Base-by-base conservation (phyloP, 1,140 invertebrate genomes). In the Pachyrhynchus sulphureomaculatus region DNA sequence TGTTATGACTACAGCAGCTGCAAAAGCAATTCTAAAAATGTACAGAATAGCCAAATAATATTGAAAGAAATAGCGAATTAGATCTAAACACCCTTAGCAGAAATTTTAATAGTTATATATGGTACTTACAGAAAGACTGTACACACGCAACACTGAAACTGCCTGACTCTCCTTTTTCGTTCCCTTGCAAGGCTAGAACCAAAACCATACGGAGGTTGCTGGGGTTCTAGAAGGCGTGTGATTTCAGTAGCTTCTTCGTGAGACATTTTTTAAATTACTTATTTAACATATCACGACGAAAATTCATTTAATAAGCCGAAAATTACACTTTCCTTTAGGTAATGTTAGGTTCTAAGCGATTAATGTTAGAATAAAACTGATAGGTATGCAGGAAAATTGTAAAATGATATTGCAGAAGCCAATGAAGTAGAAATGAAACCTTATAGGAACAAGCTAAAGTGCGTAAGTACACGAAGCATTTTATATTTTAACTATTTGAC, bases 91-190 rank as follows among this genome's bases (percentile, higher is more conserved):
- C n/a, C n/a, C n/a, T n/a, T n/a, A n/a, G n/a, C n/a, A n/a, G n/a
- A n/a, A n/a, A n/a, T n/a, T n/a, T n/a, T n/a, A n/a, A n/a, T n/a
- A n/a, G n/a, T n/a, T n/a, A n/a, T n/a, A n/a, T n/a, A 18, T 45
- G 42, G 15, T 47, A 80, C 86, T 87, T 76, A 89, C 88, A 88
- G 71, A 39, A 89, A 72, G 1, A 79, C 77, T 0, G 82, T 77
- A 61, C 84, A 88, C 1, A 89, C 74, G 60, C 84, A 87, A 67
- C 87, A 89, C 68, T 89, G 88, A 55, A 89, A 85, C 68, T 85
- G 83, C 10, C 82, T 79, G 18, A 89, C 75, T 39, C 81, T 80
- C 15, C 79, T 80, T 68, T 81, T 82, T 64, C 85, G 80, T 33
- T 75, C 77, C 29, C 83, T 78, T 2, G 82, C 72, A 1, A 84